phyloP scores from a whole-genome alignment of 1,140 invertebrate species.

The Brachionus angularis region DNA sequence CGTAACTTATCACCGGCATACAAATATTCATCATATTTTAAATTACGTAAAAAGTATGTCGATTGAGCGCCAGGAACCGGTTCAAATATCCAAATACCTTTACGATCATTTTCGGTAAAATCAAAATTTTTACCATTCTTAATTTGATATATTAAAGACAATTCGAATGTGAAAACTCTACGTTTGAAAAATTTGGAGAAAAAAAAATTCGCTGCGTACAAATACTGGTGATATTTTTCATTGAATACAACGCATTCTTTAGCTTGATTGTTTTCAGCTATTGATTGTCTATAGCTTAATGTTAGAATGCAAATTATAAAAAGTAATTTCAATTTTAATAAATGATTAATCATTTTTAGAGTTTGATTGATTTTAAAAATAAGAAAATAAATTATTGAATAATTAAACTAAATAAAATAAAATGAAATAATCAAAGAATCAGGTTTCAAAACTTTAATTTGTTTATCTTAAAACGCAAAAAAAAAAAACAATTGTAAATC shows the following conservation, averaged over 20 bases:
- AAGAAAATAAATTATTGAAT: too few species aligned
- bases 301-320: too few species aligned
- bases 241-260: constrained; percentile 9
- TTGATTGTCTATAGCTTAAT: too few species aligned
- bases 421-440: too few species aligned
- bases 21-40: constrained; percentile 20
- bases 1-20: not conserved
- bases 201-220: constrained; percentile 17
- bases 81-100: constrained; percentile 21
- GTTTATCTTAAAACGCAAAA: too few species aligned
- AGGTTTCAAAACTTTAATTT: too few species aligned
- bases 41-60: constrained; percentile 20
- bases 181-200: constrained; percentile 3
- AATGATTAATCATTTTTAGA: too few species aligned
- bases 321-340: too few species aligned
- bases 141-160: not conserved
- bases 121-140: constrained; percentile 34
- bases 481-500: too few species aligned
- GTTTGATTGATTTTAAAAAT: too few species aligned
- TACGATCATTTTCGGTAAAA: constrained; percentile 25
- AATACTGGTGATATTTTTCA: constrained; percentile 15
- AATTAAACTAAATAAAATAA: too few species aligned
- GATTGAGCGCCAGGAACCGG: not conserved
- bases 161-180: not conserved
- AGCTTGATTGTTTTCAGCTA: not conserved